A percentile compares a stretch with the other conserved stretches of the same genome.
These are phyloP conservation scores for Nymphalis io DNA, from an alignment of 1,140 invertebrate genomes.

Conservation along the genomic window DNA sequence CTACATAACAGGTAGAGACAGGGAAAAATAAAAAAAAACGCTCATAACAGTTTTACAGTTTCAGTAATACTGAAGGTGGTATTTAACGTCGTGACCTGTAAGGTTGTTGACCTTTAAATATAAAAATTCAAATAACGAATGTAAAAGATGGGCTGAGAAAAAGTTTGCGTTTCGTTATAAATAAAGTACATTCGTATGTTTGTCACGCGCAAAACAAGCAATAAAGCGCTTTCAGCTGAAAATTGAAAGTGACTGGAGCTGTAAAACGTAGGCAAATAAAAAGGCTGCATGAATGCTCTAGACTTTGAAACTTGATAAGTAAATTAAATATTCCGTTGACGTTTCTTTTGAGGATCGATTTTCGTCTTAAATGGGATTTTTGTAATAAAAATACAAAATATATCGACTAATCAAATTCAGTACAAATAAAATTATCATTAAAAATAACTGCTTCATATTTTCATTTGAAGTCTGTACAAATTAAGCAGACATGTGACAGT, in stretches of 20 bases:
- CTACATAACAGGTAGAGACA: no score
- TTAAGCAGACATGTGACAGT: no score
- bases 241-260: conserved; percentile 68
- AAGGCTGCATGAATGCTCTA: neutral
- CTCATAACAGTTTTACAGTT: no score
- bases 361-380: neutral
- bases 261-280: conserved; percentile 35
- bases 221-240: conserved; percentile 69
- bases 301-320: neutral
- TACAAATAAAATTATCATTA: no score
- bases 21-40: no score
- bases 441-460: no score
- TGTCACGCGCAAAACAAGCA: conserved; percentile 57
- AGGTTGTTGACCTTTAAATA: neutral
- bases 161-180: conserved; percentile 8
- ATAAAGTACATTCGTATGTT: conserved; percentile 43
- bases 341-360: neutral
- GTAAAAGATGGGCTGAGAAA: neutral
- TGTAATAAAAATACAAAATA: no score
- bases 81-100: neutral
- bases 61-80: neutral
- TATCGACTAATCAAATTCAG: no score
- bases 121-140: neutral
- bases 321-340: conserved; percentile 1
- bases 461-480: no score